These are phyloP conservation scores for Maccullochella peelii DNA, from an alignment of 2,113 vertebrate species.

Conservation along the genomic window DNA sequence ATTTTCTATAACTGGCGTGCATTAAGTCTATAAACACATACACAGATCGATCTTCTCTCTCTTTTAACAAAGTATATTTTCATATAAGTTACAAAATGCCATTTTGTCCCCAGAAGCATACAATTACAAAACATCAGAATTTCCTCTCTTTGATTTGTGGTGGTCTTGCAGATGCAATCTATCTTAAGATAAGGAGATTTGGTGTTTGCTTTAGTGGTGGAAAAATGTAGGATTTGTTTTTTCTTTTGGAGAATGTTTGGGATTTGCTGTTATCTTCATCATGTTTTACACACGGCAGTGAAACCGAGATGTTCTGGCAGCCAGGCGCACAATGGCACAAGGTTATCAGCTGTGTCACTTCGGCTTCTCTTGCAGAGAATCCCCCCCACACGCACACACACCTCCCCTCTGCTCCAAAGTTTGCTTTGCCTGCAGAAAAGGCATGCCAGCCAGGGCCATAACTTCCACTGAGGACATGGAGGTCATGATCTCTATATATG, in stretches of 20 bases:
- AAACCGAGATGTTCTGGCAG: constrained; percentile 41
- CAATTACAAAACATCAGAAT: constrained; percentile 40
- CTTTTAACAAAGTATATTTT: constrained; percentile 48
- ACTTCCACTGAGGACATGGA: constrained; percentile 25
- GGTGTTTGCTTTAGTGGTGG: constrained; percentile 67
- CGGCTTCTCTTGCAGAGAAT: background rate
- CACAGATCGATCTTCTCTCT: background rate
- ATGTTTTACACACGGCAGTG: constrained; percentile 57
- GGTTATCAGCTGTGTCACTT: constrained; percentile 68
- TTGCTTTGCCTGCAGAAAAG: constrained; percentile 48
- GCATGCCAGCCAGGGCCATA: constrained; percentile 10
- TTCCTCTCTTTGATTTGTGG: constrained; percentile 66
- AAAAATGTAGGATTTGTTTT: constrained; percentile 66
- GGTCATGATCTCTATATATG: constrained; percentile 32
- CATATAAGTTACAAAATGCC: constrained; percentile 42
- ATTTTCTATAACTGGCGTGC: background rate
- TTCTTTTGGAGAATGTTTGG: constrained; percentile 60
- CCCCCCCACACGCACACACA: too few species aligned
- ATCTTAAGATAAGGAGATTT: constrained; percentile 60
- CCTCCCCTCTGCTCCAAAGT: background rate
- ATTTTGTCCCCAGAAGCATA: constrained; percentile 40
- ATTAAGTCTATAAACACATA: constrained; percentile 12
- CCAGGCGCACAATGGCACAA: constrained; percentile 55
- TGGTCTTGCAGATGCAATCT: constrained; percentile 68
- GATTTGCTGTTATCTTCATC: constrained; percentile 65